phyloP scores from a whole-genome alignment of 2,888 invertebrate genomes.

The Stenchaetothrips biformis region DNA sequence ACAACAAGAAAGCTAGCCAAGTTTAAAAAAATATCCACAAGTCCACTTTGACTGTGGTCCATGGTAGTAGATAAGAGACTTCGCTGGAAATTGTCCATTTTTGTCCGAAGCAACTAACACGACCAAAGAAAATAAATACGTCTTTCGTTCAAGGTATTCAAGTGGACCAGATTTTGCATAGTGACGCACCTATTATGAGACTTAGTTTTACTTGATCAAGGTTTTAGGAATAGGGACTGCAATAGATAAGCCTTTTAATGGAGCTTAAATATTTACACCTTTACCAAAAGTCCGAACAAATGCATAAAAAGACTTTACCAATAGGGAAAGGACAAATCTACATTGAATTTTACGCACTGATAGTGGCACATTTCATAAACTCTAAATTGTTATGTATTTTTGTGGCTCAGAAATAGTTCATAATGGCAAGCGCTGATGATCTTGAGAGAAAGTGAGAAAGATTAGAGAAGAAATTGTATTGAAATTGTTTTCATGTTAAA shows the following conservation, averaged over 20 bases:
- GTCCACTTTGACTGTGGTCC: not conserved
- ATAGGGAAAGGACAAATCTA: not conserved
- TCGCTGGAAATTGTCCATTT: not conserved
- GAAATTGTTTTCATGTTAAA: not conserved
- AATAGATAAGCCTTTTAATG: no score
- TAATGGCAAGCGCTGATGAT: not conserved
- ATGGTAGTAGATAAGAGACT: not conserved
- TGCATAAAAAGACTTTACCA: no score
- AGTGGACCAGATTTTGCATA: not conserved
- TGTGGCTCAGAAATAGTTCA: slow-evolving; percentile 9
- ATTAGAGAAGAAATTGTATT: not conserved
- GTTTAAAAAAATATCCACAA: not conserved
- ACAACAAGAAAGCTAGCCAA: slow-evolving; percentile 1
- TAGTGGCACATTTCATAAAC: slow-evolving; percentile 18
- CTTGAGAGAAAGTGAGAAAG: slow-evolving; percentile 17
- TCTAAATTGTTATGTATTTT: slow-evolving; percentile 8
- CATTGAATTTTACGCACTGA: not conserved
- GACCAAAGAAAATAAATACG: not conserved
- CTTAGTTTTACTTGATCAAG: not conserved
- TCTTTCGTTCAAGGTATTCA: not conserved
- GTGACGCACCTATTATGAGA: not conserved
- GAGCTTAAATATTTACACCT: no score
- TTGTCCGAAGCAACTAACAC: not conserved
- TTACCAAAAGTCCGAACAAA: no score
- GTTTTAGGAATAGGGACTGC: not conserved